Evolutionary conservation across 2,113 vertebrate genomes (phyloP).

Genomic region (Chaetops frenatus): DNA sequence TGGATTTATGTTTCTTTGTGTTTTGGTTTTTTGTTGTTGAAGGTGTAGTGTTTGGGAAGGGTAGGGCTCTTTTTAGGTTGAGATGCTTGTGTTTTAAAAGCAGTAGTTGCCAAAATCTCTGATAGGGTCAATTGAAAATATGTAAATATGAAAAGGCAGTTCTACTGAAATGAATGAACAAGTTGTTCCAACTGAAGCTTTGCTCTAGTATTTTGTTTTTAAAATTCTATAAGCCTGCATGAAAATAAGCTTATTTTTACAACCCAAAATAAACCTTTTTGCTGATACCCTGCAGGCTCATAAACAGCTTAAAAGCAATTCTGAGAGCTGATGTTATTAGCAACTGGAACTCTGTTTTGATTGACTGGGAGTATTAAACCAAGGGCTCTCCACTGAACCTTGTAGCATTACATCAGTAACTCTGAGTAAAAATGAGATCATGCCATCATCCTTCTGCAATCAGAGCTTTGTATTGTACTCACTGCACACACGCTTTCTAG

Average conservation of each 20-base stretch:
- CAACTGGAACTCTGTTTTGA: neutral
- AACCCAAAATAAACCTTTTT: neutral
- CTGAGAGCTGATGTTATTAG: conserved; percentile 1
- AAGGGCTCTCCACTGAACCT: neutral
- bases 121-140: neutral
- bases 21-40: neutral
- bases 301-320: conserved; percentile 21
- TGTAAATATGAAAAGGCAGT: neutral
- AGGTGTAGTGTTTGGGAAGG: neutral
- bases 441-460: neutral
- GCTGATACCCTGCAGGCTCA: neutral
- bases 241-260: neutral
- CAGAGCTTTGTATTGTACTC: neutral
- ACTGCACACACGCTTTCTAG: neutral
- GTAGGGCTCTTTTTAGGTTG: neutral
- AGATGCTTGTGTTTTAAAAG: neutral
- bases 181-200: neutral
- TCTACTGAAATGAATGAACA: neutral
- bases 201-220: neutral
- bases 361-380: neutral
- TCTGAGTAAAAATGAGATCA: neutral
- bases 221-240: neutral
- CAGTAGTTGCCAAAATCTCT: neutral
- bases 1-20: neutral
- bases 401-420: neutral